phyloP scores from a whole-genome alignment of 2,113 vertebrate genomes.

The Eretmochelys imbricata region DNA sequence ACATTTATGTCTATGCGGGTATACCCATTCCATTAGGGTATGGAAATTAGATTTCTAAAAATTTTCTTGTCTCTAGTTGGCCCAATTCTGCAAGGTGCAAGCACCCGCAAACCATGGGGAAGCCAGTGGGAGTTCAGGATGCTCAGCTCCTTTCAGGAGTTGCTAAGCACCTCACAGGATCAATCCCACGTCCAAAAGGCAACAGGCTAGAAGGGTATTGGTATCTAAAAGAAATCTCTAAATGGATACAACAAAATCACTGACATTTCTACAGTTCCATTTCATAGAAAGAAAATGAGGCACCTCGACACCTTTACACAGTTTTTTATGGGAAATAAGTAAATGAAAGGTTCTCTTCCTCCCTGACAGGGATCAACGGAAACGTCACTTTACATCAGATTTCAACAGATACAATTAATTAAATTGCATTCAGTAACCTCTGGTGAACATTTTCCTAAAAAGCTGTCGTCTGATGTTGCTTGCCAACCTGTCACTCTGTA shows the following conservation, averaged over 20 bases:
- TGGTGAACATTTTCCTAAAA: slow-evolving; percentile 52
- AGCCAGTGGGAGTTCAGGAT: background rate
- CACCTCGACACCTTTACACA: slow-evolving; percentile 65
- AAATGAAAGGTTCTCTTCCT: slow-evolving; percentile 68
- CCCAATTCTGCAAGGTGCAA: slow-evolving; percentile 19
- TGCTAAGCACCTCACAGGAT: slow-evolving; percentile 47
- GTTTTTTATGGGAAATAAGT: slow-evolving; percentile 64
- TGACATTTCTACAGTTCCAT: slow-evolving; percentile 66
- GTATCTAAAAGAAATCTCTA: background rate
- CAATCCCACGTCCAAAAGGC: background rate
- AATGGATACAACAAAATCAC: background rate
- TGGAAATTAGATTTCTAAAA: background rate
- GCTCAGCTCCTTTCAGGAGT: slow-evolving; percentile 16
- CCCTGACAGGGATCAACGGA: slow-evolving; percentile 74
- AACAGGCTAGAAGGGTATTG: background rate
- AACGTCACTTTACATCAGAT: slow-evolving; percentile 74
- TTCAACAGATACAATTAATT: slow-evolving; percentile 74
- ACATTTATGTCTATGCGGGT: background rate
- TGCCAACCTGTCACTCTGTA: slow-evolving; percentile 60
- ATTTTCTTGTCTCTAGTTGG: background rate
- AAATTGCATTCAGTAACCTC: slow-evolving; percentile 72
- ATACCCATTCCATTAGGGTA: background rate
- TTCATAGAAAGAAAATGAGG: slow-evolving; percentile 53
- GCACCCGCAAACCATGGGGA: background rate
- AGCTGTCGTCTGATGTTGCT: slow-evolving; percentile 54